Evolutionary conservation across 2,797 vertebrate species (phyloP).

Genomic region (Tadarida brasiliensis): DNA sequence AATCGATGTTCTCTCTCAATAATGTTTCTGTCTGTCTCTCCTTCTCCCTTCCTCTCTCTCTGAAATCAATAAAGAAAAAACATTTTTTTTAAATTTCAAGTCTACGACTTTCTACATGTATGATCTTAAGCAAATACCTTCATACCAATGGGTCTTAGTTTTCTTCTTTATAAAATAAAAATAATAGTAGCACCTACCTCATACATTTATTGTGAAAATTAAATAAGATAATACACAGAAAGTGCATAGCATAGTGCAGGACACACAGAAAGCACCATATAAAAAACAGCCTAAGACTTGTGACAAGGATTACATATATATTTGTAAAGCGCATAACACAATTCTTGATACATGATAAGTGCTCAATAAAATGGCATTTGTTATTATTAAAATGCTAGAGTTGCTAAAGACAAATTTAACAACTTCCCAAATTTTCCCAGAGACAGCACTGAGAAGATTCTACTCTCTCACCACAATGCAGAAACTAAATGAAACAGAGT

Average conservation of each 20-base stretch:
- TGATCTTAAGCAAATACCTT: conserved; percentile 38
- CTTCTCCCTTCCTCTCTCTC: too few species aligned
- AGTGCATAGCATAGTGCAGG: background rate
- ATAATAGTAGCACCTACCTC: conserved; percentile 10
- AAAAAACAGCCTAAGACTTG: background rate
- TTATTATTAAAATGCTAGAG: conserved; percentile 34
- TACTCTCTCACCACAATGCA: background rate
- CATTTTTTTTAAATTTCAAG: conserved; percentile 12
- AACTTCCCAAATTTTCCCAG: conserved; percentile 14
- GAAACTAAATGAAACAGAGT: conserved; percentile 7
- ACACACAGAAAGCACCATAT: background rate
- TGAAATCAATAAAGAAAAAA: too few species aligned
- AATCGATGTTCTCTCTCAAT: too few species aligned
- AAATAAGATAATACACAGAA: conserved; percentile 35
- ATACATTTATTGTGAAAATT: background rate
- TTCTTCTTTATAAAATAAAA: conserved; percentile 35
- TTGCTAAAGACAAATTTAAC: conserved; percentile 52
- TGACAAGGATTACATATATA: background rate
- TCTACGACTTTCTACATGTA: background rate
- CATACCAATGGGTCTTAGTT: conserved; percentile 27
- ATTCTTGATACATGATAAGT: background rate
- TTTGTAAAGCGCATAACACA: background rate
- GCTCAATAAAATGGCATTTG: background rate
- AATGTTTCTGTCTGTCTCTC: too few species aligned
- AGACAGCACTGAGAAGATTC: background rate